Conservation (phyloP, 2,797 vertebrate species). For the Cyprinella venusta region DNA sequence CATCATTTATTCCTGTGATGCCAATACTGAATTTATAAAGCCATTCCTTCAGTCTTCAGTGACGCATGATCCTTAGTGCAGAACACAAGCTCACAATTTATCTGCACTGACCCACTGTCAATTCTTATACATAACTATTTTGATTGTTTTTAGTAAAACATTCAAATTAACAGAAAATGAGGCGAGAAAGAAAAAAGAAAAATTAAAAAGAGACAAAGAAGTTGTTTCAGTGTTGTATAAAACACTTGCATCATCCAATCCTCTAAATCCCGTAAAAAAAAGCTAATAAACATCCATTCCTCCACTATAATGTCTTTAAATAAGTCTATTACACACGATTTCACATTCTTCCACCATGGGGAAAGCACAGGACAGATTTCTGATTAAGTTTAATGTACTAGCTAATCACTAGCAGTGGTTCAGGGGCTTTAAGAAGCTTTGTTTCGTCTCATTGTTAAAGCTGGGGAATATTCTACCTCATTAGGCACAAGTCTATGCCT, state of each 20-base stretch:
- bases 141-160: background rate
- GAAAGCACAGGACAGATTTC: constrained; percentile 48
- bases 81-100: background rate
- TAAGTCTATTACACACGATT: constrained; percentile 33
- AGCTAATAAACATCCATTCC: constrained; percentile 20
- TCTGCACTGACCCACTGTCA: background rate
- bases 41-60: background rate
- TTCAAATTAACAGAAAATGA: background rate
- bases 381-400: constrained; percentile 57
- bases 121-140: background rate
- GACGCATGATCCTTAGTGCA: background rate
- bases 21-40: background rate
- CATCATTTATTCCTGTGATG: background rate
- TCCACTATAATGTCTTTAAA: constrained; percentile 22
- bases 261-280: background rate
- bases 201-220: too few relatives aligned
- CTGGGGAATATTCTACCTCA: constrained; percentile 49
- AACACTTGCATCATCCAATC: background rate
- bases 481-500: constrained; percentile 51
- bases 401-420: constrained; percentile 52
- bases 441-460: constrained; percentile 45
- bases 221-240: constrained; percentile 1
- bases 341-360: constrained; percentile 33
- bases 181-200: background rate
- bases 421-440: constrained; percentile 50